Base-by-base conservation (phyloP, 2,888 invertebrate genomes). In the Chrysomela aeneicollis region DNA sequence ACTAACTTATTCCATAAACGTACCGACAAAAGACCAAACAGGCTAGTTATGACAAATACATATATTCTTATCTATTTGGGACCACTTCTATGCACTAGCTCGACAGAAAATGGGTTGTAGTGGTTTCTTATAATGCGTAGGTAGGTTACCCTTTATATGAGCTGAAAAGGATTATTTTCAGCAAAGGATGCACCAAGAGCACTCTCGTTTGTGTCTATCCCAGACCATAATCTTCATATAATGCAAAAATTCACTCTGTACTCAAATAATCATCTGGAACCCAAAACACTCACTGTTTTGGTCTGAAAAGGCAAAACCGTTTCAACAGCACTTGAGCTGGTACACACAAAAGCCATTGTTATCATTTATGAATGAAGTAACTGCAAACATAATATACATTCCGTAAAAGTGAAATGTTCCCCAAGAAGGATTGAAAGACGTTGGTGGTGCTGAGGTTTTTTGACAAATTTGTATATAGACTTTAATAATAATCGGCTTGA, bases 321-420 rank as follows among this genome's bases (percentile, higher is more conserved):
- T 18, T 12, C 32, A 54, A 17, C 35, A 54, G n/a, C 21, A 57
- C 26, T 57, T 26, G 46, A 15, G 57, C 57, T 46, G 57, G 57
- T 46, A 57, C 57, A 22, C 26, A 46, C 32, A 15, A 57, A 15
- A 26, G 46, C 26, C 18, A 10, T 42, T 57, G 46, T 47, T 47
- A 37, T 42, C 46, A 26, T 57, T 57, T 46, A 57, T 46, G 57
- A 57, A 57, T 46, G 57, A 26, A 57, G 15, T 26, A 26, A 46
- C 46, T 22, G 17, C 22, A 37, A 46, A 12, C 26, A 9, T 17
- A n/a, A n/a, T n/a, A n/a, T 18, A 15, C 46, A 46, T 42, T 37
- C 46, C 37, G 17, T 54, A 12, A 19, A 35, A 54, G 47, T 57
- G 30, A 46, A 57, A 46, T 57, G 30, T 17, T 26, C 21, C 17